Conservation (phyloP, 2,797 vertebrate species). For the Sus cebifrons region DNA sequence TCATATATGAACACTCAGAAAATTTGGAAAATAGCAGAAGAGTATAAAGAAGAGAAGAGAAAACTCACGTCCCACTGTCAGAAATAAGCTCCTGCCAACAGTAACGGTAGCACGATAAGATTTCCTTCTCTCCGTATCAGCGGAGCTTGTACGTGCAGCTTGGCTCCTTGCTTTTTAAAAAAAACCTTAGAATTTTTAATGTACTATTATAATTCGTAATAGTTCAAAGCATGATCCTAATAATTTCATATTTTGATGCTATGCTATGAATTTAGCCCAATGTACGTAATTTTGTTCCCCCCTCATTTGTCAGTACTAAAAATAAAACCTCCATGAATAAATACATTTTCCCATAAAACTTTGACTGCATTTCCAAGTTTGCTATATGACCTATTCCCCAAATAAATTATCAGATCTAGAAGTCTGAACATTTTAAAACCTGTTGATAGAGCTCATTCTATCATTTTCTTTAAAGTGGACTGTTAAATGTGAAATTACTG, state of each 20-base stretch:
- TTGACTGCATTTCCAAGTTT: conserved; percentile 39
- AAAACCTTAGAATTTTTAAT: conserved; percentile 4
- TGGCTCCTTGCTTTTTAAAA: neutral
- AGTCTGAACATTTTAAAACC: conserved; percentile 17
- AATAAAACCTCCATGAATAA: conserved; percentile 41
- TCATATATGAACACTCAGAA: neutral
- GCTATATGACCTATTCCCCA: neutral
- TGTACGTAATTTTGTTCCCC: neutral
- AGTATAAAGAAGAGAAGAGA: conserved; percentile 22
- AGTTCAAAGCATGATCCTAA: conserved; percentile 26
- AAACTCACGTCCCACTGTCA: neutral
- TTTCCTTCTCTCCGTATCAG: neutral
- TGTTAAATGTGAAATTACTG: conserved; percentile 56
- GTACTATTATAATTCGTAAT: conserved; percentile 13
- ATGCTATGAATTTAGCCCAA: conserved; percentile 21
- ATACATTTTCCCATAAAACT: conserved; percentile 51
- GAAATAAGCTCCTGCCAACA: neutral
- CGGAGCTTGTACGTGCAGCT: neutral
- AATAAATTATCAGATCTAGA: conserved; percentile 10
- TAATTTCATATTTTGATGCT: conserved; percentile 32
- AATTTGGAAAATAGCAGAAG: conserved; percentile 47
- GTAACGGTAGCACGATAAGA: neutral
- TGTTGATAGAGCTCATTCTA: neutral
- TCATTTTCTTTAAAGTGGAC: conserved; percentile 19
- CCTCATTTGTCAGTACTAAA: neutral